Conservation (phyloP, 2,113 vertebrate species). For the Pollimyrus isidori region DNA sequence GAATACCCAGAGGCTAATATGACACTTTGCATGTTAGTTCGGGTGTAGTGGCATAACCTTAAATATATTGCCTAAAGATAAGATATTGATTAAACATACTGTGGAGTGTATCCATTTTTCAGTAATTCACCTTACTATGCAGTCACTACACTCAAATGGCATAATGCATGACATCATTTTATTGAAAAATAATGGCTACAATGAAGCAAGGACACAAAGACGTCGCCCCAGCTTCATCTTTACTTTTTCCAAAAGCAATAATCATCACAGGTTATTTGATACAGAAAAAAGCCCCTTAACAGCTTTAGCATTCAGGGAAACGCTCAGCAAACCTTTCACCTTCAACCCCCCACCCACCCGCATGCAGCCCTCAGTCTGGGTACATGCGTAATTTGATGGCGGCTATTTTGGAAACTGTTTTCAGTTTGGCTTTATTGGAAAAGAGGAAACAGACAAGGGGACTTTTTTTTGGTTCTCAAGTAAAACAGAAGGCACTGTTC, state of each 20-base stretch:
- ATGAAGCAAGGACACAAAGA: background rate
- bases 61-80: background rate
- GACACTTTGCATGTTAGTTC: background rate
- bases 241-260: background rate
- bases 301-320: background rate
- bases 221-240: background rate
- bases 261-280: background rate
- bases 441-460: conserved; percentile 39
- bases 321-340: background rate
- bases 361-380: background rate
- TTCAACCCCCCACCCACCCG: background rate
- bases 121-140: background rate
- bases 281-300: background rate
- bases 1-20: background rate
- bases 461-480: conserved; percentile 46
- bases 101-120: background rate
- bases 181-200: background rate
- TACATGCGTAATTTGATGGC: conserved; percentile 4
- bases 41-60: background rate
- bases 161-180: background rate
- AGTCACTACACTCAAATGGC: background rate
- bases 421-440: conserved; percentile 28
- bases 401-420: conserved; percentile 23
- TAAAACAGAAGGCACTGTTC: conserved; percentile 36
- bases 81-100: background rate